These are phyloP conservation scores for Cebidichthys violaceus DNA, from an alignment of 2,113 vertebrate species.

Conservation along the genomic window DNA sequence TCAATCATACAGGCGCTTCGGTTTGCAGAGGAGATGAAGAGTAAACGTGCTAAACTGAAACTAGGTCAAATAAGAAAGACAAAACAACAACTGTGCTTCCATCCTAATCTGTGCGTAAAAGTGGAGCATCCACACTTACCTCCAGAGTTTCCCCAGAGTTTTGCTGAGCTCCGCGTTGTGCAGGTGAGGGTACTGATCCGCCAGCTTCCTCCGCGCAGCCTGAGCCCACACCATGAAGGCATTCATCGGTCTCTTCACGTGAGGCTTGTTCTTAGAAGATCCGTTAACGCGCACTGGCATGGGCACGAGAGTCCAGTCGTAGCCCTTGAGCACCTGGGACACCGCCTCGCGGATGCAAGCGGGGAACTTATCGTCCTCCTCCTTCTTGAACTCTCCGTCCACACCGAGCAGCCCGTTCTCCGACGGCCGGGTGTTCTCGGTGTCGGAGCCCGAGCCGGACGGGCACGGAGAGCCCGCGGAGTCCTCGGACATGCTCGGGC, in stretches of 20 bases:
- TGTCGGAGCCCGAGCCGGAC: conserved; percentile 94
- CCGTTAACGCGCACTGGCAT: conserved; percentile 98
- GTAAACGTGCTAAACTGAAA: background rate
- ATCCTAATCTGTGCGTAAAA: conserved; percentile 6
- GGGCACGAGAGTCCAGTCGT: conserved; percentile 98
- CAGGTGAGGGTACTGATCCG: conserved; percentile 96
- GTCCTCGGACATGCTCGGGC: conserved; percentile 97
- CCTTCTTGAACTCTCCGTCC: conserved; percentile 93
- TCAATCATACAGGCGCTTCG: background rate
- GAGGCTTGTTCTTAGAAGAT: conserved; percentile 96
- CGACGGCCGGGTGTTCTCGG: conserved; percentile 93
- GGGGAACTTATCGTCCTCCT: conserved; percentile 97
- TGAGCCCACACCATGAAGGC: conserved; percentile 95
- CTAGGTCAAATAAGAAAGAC: background rate
- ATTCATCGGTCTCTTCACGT: conserved; percentile 90
- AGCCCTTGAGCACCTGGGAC: conserved; percentile 98
- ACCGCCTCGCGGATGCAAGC: conserved; percentile 97
- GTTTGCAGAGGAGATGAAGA: too few species aligned
- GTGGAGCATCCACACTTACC: conserved; percentile 80
- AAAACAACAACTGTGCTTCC: background rate
- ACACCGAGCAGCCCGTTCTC: conserved; percentile 90
- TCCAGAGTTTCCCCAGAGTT: conserved; percentile 96
- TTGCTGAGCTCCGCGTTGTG: conserved; percentile 99
- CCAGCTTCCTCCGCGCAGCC: conserved; percentile 95
- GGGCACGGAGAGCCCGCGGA: conserved; percentile 94